phyloP scores from a whole-genome alignment of 2,797 vertebrate species.

The Macropus fuliginosus region DNA sequence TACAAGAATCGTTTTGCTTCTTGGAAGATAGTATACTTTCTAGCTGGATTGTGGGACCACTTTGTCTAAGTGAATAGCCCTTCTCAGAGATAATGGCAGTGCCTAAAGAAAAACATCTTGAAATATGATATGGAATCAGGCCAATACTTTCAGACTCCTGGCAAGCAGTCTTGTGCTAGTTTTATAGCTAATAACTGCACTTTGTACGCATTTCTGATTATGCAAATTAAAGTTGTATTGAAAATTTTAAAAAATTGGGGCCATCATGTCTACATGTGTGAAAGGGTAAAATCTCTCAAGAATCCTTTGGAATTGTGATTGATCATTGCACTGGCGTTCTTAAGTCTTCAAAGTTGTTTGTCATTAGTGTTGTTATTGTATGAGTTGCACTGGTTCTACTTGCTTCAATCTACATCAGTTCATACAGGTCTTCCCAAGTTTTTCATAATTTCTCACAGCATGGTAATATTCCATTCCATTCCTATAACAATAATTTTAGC shows the following conservation, averaged over 20 bases:
- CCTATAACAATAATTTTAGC: neutral
- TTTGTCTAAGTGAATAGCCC: no score
- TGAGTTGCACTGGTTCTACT: neutral
- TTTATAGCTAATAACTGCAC: no score
- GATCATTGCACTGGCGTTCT: neutral
- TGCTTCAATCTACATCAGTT: neutral
- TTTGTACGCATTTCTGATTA: no score
- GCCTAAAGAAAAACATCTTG: no score
- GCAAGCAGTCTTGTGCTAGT: no score
- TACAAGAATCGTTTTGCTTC: no score
- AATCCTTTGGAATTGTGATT: neutral
- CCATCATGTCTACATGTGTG: neutral
- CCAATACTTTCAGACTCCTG: no score
- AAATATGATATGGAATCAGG: no score
- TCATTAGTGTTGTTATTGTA: neutral
- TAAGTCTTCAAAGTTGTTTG: neutral
- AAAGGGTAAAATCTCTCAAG: neutral
- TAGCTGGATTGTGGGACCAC: no score
- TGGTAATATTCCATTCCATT: neutral
- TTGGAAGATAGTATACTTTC: no score
- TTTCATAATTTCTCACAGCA: neutral
- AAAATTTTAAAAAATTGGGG: neutral
- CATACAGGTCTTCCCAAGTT: neutral
- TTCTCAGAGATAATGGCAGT: no score
- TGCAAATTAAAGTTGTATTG: no score